Percentiles rank a stretch among this genome's conserved stretches.
Evolutionary conservation across 2,797 vertebrate species (phyloP).

Genomic region (Silurus aristotelis): DNA sequence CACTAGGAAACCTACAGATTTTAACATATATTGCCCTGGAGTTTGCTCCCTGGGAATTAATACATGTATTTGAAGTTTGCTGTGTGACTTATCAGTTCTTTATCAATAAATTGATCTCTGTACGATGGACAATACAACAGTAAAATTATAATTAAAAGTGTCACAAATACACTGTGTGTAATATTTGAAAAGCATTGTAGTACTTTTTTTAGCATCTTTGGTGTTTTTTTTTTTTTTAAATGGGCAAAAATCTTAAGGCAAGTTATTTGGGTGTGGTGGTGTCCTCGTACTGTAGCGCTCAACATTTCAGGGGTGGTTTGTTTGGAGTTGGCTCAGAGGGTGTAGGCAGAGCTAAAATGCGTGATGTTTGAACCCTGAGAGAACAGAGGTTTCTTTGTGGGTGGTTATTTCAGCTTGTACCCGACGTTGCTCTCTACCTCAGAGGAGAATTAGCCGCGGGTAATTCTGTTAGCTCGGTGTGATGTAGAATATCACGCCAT

Average conservation of each 20-base stretch:
- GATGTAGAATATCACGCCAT: slow-evolving; percentile 23
- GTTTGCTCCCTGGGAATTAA: neutral
- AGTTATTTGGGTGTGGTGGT: slow-evolving; percentile 25
- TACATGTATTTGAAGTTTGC: neutral
- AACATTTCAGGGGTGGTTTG: slow-evolving; percentile 20
- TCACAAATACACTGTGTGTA: neutral
- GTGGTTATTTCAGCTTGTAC: slow-evolving; percentile 27
- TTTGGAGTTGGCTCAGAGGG: slow-evolving; percentile 14
- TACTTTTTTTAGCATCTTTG: neutral
- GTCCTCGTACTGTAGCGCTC: neutral
- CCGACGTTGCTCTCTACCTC: slow-evolving; percentile 23
- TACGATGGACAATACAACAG: neutral
- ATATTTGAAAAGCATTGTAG: neutral
- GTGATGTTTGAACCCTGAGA: slow-evolving; percentile 67
- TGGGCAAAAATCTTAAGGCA: slow-evolving; percentile 13
- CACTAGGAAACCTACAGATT: neutral
- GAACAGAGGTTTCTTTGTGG: slow-evolving; percentile 77
- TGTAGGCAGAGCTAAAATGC: slow-evolving; percentile 40
- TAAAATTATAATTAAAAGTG: neutral
- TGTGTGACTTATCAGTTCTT: neutral
- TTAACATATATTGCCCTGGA: neutral
- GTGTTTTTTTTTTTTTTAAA: neutral
- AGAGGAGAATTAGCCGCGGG: slow-evolving; percentile 27
- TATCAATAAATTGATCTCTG: neutral
- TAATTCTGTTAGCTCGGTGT: slow-evolving; percentile 44